Conservation (phyloP, 1,140 invertebrate species). For the Nebria ingens region DNA sequence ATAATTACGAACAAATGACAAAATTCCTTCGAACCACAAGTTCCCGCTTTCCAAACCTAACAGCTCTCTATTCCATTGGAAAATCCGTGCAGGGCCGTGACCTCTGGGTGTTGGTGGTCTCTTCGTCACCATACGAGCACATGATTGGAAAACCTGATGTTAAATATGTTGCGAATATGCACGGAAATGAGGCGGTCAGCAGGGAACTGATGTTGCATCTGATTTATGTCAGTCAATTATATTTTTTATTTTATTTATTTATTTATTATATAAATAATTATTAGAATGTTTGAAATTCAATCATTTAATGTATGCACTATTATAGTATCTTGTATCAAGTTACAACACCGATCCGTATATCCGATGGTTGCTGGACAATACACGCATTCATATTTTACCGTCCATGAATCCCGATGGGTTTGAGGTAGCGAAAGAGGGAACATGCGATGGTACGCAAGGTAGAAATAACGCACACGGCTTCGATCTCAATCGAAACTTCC, state of each 20-base stretch:
- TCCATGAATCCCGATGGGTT: constrained; percentile 90
- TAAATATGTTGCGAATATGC: constrained; percentile 87
- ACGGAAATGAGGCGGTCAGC: constrained; percentile 84
- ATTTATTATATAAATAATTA: neutral
- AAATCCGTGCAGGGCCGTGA: constrained; percentile 87
- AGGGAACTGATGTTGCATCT: constrained; percentile 79
- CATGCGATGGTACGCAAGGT: constrained; percentile 74
- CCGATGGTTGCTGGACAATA: constrained; percentile 79
- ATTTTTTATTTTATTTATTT: neutral
- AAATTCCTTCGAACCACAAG: constrained; percentile 68
- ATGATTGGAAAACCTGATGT: constrained; percentile 87
- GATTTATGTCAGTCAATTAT: constrained; percentile 59
- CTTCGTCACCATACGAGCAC: constrained; percentile 77
- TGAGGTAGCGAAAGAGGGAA: constrained; percentile 75
- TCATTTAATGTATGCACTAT: constrained; percentile 15
- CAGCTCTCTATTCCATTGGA: constrained; percentile 83
- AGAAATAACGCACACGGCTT: constrained; percentile 81
- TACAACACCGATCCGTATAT: constrained; percentile 72
- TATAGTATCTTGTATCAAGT: constrained; percentile 69
- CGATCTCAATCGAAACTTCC: constrained; percentile 86
- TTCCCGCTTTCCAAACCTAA: constrained; percentile 70
- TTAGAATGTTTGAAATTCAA: neutral
- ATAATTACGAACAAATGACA: constrained; percentile 80
- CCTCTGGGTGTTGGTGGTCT: constrained; percentile 91
- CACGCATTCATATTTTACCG: constrained; percentile 83